Evolutionary conservation across 2,888 invertebrate species (phyloP).

Genomic region (Chrysodeixis includens): DNA sequence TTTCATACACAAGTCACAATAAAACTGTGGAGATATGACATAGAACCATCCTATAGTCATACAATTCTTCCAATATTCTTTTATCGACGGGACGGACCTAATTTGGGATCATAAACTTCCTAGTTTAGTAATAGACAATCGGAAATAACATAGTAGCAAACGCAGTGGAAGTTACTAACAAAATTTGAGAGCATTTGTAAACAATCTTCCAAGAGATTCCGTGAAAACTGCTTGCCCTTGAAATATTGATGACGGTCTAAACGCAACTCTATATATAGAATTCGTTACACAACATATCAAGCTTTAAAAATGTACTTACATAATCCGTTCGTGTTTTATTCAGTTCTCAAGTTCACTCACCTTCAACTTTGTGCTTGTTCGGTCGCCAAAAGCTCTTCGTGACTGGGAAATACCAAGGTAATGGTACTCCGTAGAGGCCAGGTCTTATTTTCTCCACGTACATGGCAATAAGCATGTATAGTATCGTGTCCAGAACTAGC

Average conservation of each 20-base stretch:
- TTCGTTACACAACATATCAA: not conserved
- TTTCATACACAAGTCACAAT: not conserved
- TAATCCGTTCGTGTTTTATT: not conserved
- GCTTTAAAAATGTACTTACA: not conserved
- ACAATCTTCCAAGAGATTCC: conserved; percentile 2
- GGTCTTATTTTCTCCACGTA: conserved; percentile 96
- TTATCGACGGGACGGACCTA: not conserved
- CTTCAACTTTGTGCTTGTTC: conserved; percentile 72
- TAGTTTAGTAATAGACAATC: not conserved
- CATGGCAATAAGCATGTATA: conserved; percentile 94
- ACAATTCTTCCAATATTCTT: not conserved
- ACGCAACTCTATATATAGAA: not conserved
- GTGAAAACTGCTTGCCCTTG: not conserved
- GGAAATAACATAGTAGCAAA: conserved; percentile 1
- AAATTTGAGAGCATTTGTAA: conserved; percentile 6
- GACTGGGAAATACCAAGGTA: conserved; percentile 95
- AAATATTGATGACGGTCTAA: conserved; percentile 14
- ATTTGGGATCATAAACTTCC: not conserved
- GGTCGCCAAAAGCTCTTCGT: conserved; percentile 89
- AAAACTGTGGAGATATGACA: not conserved
- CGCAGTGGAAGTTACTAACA: not conserved
- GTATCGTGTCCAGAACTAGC: conserved; percentile 91
- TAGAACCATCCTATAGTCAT: not conserved
- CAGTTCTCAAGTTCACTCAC: conserved; percentile 60
- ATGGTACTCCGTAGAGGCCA: conserved; percentile 95